phyloP scores from a whole-genome alignment of 1,140 invertebrate species.

The Neodiprion lecontei region DNA sequence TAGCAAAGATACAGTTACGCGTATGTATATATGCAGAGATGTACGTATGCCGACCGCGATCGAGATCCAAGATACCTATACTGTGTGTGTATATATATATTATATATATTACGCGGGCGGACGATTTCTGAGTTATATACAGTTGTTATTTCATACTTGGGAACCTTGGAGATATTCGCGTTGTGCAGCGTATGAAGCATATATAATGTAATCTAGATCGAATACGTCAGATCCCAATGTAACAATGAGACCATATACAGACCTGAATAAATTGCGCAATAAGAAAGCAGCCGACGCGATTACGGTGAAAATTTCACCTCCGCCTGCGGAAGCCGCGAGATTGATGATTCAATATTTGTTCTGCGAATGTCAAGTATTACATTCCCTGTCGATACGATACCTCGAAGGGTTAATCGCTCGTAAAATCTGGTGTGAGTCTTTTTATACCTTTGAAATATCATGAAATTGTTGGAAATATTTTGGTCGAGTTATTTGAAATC shows the following conservation, averaged over 20 bases:
- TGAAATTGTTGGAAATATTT: too few species aligned
- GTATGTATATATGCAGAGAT: too few species aligned
- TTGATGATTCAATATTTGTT: too few species aligned
- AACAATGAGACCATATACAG: background rate
- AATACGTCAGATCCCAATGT: conserved; percentile 1
- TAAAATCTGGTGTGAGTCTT: too few species aligned
- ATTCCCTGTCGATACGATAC: too few species aligned
- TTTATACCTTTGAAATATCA: too few species aligned
- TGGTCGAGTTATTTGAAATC: too few species aligned
- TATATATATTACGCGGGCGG: background rate
- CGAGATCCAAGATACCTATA: background rate
- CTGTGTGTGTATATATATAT: background rate
- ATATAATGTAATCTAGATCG: conserved; percentile 2
- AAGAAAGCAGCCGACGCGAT: background rate
- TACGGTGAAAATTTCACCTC: too few species aligned
- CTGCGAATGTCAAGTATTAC: too few species aligned
- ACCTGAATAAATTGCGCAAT: background rate
- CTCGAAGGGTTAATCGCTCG: too few species aligned
- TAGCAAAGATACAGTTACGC: background rate
- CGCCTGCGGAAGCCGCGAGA: too few species aligned
- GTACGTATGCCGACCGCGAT: background rate
- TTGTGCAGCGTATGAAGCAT: background rate
- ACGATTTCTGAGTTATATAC: too few species aligned
- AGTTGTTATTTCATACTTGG: background rate
- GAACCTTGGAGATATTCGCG: background rate